Base-by-base conservation (phyloP, 2,113 vertebrate species). In the Campylorhamphus procurvoides region DNA sequence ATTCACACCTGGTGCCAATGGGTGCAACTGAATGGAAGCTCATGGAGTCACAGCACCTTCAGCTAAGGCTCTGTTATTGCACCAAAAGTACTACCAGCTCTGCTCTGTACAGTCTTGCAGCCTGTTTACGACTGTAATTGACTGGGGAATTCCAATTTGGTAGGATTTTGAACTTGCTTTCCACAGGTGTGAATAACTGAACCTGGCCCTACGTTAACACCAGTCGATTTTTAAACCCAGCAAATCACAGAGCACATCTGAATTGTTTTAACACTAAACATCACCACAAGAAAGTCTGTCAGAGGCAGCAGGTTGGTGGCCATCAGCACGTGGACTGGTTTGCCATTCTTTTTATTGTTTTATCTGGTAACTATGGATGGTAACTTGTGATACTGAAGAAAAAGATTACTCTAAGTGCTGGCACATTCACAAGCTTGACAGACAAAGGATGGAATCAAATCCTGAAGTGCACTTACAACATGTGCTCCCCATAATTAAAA, bases 401-500 rank as follows among this genome's bases (percentile, higher is more conserved):
- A n/a, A 71, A 91, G 46, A 35, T 73, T 63, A 14, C n/a, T 62
- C 2, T 37, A 69, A 84, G 68, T 85, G 28, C 39, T 85, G 55
- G 75, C 73, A 69, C 42, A 55, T 50, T 64, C 56, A 75, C 28
- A 47, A 42, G 66, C 47, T 80, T 19, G 4, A 79, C 55, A 74
- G 39, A 73, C 27, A 92, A 87, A 85, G 42, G 18, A 66, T 8
- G 15, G 87, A 85, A 80, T 85, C 27, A 83, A 83, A 77, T 91
- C 67, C 77, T 19, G 27, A 50, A 44, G 50, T 77, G 33, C 82
- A 62, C 55, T 96, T 96, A 76, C 23, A 89, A 59, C 58, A 86
- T 74, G 68, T 66, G 27, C 84, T 93, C 88, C 55, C 82, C 35
- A 5, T 86, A 95, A 94, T 91, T 93, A 94, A 80, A 91, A 90